Conservation (phyloP, 2,113 vertebrate genomes). For the Panthera leo region DNA sequence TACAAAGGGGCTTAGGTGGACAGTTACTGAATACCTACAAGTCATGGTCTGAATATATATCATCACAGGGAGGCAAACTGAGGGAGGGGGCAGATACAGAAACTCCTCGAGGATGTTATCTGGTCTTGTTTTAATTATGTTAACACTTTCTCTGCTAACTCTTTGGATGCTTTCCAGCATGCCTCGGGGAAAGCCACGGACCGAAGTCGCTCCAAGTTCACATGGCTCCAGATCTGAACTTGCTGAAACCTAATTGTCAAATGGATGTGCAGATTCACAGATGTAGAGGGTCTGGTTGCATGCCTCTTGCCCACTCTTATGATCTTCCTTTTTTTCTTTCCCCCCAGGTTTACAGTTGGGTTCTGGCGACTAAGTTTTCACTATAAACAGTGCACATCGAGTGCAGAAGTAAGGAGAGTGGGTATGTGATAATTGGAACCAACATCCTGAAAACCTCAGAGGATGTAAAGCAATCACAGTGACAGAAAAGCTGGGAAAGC, state of each 20-base stretch:
- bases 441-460: background rate
- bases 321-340: background rate
- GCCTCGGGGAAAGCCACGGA: background rate
- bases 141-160: background rate
- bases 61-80: background rate
- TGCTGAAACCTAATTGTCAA: background rate
- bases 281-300: background rate
- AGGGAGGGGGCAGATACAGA: background rate
- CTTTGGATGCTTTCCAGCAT: background rate
- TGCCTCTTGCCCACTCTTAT: background rate
- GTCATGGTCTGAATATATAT: background rate
- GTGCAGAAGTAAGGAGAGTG: background rate
- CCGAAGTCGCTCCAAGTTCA: background rate
- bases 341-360: background rate
- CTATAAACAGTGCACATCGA: background rate
- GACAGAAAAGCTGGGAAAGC: background rate
- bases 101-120: background rate
- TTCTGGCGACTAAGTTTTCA: background rate
- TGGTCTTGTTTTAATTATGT: background rate
- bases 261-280: background rate
- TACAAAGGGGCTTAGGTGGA: background rate
- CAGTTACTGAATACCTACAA: background rate
- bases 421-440: background rate
- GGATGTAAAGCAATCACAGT: background rate
- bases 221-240: background rate